Evolutionary conservation across 2,113 vertebrate genomes (phyloP), one percentile per base, ranked within the genome.

Genomic region (Triplophysa siluroides): DNA sequence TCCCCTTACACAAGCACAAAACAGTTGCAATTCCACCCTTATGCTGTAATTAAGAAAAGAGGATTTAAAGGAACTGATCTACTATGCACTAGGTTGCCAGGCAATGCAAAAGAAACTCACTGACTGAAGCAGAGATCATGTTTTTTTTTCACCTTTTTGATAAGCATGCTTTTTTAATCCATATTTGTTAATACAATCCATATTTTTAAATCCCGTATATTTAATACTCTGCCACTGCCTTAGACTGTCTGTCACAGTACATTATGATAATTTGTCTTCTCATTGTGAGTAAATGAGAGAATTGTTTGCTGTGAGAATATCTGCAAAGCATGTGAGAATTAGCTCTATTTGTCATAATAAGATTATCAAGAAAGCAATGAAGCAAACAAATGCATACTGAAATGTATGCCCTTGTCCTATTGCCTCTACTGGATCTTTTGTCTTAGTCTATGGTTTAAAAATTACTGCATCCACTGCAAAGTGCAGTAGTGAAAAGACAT

Each of bases 1-100:
- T 65, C 45, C 50, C 29, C 62, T 54, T 45, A 71, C 65, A 68
- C 67, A 23, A 58, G 72, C 76, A 67, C 54, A 76, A 82, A 78
- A 47, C 21, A 12, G 41, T 23, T 23, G n/a, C 80, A 43, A 21
- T 11, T 50, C 52, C 18, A 50, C 19, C 38, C 33, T 43, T 7
- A 23, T n/a, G 45, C 52, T 54, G 58, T 23, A 63, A 73, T 74
- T 71, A 63, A 75, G 56, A 58, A 52, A 74, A 65, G 47, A 33
- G 16, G 14, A 65, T 52, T 78, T 78, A 47, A 61, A 56, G 5
- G 29, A 33, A 52, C 21, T 26, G 56, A 43, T 60, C 54, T 60
- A 29, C 6, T 38, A 6, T 38, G 29, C 16, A 33, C 26, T 21
- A 5, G 52, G 12, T 9, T 29, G 24, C 18, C 2, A 8, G 47